phyloP scores from a whole-genome alignment of 1,140 invertebrate species.

The Drosophila nebulosa region DNA sequence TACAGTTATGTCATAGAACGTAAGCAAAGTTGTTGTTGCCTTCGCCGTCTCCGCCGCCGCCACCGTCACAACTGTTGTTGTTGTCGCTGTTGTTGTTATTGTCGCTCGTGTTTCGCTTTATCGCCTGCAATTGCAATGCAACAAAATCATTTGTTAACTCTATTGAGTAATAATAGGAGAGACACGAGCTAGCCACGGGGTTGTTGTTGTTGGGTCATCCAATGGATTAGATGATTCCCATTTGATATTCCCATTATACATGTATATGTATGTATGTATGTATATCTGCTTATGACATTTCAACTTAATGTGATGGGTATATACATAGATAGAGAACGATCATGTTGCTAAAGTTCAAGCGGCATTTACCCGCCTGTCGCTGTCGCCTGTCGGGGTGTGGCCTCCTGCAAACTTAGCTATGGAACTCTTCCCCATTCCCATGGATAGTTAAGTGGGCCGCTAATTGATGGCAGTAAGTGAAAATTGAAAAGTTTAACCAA shows the following conservation, averaged over 20 bases:
- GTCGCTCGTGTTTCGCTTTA: slow-evolving; percentile 61
- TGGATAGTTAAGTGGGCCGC: not conserved
- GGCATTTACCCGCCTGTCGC: not conserved
- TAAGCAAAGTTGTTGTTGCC: slow-evolving; percentile 50
- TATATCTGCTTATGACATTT: not conserved
- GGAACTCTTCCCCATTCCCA: not conserved
- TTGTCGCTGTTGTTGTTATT: slow-evolving; percentile 23
- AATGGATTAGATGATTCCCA: not conserved
- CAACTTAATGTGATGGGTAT: not conserved
- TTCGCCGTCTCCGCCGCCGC: not conserved
- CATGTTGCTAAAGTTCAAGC: not conserved
- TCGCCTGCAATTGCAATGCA: slow-evolving; percentile 29
- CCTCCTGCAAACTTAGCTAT: not conserved
- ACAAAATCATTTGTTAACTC: slow-evolving; percentile 12
- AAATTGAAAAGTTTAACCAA: slow-evolving; percentile 8
- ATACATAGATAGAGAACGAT: not conserved
- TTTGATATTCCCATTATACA: not conserved
- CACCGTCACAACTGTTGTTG: slow-evolving; percentile 13
- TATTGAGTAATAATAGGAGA: slow-evolving; percentile 12
- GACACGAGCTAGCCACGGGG: not conserved
- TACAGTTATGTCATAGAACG: slow-evolving; percentile 78
- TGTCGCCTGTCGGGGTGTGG: not conserved
- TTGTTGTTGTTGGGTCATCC: not conserved
- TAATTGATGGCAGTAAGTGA: not conserved
- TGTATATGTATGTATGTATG: not conserved